Base-by-base conservation (phyloP, 2,113 vertebrate species). In the Albula goreensis region DNA sequence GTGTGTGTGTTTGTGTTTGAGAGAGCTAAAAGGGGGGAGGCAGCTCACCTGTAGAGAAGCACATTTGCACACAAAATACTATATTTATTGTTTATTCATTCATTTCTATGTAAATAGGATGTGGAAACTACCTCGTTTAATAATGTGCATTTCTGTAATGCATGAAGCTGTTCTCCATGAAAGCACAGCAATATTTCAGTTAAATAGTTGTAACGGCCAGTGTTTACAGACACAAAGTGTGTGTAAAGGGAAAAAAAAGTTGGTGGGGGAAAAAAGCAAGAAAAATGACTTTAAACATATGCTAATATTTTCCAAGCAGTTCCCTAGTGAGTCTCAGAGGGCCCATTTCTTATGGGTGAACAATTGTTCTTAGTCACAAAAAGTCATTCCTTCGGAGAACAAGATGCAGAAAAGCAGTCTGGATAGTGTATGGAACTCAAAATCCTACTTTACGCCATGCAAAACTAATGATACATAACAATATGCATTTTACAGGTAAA, bases 401-500 rank as follows among this genome's bases (percentile, higher is more conserved):
- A 31, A 2, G 10, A 31, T n/a, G 70, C n/a, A 25, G 4, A 88
- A 50, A 88, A 80, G 89, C 89, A 91, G 89, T 85, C 79, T 0
- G 52, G 85, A 90, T 88, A 85, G 22, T 88, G 86, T 88, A 31
- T 56, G 53, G 86, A 90, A 91, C 91, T 87, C 87, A 19, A 90
- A 91, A 92, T 92, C 90, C 92, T 88, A 90, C 92, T 91, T 91
- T 91, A 87, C 88, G 88, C 90, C 84, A 81, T 56, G 82, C 89
- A 52, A 91, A 89, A 91, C 90, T 90, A 89, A 90, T 85, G 84
- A 89, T 88, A 84, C 87, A 89, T 25, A 60, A 86, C 5, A 86
- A 90, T 82, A 80, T 89, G 88, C 86, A 88, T 88, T 90, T 89
- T 88, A 85, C 89, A 86, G 10, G 22, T 88, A 90, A 91, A 74